Conservation (phyloP, 2,113 vertebrate species). For the Alectura lathami region DNA sequence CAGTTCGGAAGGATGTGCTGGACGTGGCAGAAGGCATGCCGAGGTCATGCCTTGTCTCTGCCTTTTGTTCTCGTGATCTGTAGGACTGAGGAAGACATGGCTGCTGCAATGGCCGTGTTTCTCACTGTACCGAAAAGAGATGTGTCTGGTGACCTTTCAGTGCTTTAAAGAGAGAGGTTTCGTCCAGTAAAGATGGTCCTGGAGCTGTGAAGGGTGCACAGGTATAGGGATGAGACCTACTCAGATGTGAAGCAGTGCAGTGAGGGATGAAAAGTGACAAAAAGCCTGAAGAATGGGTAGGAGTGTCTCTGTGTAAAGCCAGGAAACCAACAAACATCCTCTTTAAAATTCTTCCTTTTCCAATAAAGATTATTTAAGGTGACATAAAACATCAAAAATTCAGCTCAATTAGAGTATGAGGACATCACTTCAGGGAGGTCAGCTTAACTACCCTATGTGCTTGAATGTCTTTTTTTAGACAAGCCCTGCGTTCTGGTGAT, state of each 20-base stretch:
- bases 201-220: background rate
- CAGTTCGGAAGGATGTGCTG: background rate
- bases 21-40: background rate
- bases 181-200: fast-evolving
- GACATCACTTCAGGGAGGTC: constrained; percentile 42
- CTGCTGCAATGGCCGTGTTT: background rate
- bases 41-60: background rate
- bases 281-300: background rate
- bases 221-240: background rate
- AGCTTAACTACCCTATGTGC: constrained; percentile 36
- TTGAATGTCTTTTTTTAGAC: constrained; percentile 61
- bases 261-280: background rate
- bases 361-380: background rate
- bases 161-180: background rate
- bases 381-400: constrained; percentile 55
- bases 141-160: background rate
- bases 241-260: background rate
- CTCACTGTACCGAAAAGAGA: background rate
- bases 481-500: constrained; percentile 47
- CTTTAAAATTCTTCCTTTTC: background rate
- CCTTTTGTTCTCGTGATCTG: background rate
- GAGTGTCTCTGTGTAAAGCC: background rate
- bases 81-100: background rate
- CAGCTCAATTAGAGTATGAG: constrained; percentile 57
- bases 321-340: background rate